Evolutionary conservation across 2,113 vertebrate species (phyloP).

Genomic region (Centropus bengalensis): DNA sequence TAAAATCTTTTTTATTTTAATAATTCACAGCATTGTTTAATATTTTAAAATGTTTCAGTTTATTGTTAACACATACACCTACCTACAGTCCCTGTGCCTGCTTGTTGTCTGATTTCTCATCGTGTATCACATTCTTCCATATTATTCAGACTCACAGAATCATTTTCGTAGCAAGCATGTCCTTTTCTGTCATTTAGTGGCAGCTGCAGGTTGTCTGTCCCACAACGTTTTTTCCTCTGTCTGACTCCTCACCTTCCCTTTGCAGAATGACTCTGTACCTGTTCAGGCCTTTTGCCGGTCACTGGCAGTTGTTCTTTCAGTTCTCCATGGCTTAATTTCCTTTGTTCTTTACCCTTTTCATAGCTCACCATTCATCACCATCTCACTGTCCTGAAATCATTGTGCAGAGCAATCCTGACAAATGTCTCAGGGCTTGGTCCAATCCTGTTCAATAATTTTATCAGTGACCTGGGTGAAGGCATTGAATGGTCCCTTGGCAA

Average conservation of each 20-base stretch:
- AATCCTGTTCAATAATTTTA: too few species aligned
- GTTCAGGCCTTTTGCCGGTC: neutral
- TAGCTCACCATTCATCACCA: neutral
- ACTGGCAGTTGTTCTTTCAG: neutral
- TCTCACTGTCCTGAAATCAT: neutral
- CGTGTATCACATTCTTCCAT: neutral
- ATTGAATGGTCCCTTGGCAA: too few species aligned
- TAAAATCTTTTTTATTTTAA: slow-evolving; percentile 22
- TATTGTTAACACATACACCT: neutral
- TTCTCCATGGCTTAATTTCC: neutral
- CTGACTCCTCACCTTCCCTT: neutral
- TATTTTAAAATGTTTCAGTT: slow-evolving; percentile 28
- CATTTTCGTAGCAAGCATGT: neutral
- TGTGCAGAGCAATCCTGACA: neutral
- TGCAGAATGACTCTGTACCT: neutral
- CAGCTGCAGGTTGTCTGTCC: neutral
- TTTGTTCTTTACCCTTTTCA: neutral
- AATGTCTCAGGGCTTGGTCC: too few species aligned
- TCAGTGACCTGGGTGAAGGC: too few species aligned
- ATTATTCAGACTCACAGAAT: neutral
- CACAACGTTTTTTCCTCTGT: neutral
- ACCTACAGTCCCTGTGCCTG: neutral
- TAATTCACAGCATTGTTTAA: slow-evolving; percentile 29
- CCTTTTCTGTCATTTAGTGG: neutral
- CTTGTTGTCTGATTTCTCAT: neutral